Percentiles rank a stretch among this genome's conserved stretches.
phyloP scores from a whole-genome alignment of 2,797 vertebrate genomes.

The Choloepus didactylus region DNA sequence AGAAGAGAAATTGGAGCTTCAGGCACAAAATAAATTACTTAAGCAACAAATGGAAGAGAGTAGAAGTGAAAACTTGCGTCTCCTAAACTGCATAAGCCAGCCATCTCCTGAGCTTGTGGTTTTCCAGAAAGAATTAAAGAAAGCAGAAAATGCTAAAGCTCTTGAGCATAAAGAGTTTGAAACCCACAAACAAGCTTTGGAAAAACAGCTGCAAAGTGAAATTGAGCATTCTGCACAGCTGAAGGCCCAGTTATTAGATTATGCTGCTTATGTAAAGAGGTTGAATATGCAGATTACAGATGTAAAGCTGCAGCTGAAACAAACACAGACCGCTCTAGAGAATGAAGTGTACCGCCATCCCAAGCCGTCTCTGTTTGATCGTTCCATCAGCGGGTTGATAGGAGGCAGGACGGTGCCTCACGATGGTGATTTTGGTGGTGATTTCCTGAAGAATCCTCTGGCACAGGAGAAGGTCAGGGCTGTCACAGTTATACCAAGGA shows the following conservation, averaged over 20 bases:
- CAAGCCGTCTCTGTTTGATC: constrained; percentile 91
- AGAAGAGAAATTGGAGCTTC: constrained; percentile 91
- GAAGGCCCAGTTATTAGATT: constrained; percentile 90
- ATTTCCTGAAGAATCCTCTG: constrained; percentile 74
- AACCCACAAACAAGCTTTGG: constrained; percentile 91
- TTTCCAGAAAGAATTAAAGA: constrained; percentile 92
- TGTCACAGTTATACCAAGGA: constrained; percentile 74
- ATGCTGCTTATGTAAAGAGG: constrained; percentile 87
- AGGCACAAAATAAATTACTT: constrained; percentile 91
- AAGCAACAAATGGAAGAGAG: constrained; percentile 91
- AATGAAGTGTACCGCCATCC: constrained; percentile 94
- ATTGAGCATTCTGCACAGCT: too few species aligned
- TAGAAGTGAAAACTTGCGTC: constrained; percentile 91
- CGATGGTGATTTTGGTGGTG: constrained; percentile 84
- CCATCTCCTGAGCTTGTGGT: constrained; percentile 87
- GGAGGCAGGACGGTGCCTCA: constrained; percentile 85
- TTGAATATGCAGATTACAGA: constrained; percentile 91
- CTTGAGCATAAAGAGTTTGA: constrained; percentile 91
- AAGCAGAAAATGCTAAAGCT: constrained; percentile 88
- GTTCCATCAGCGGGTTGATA: constrained; percentile 87
- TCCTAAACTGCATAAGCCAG: constrained; percentile 89
- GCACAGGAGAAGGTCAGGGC: constrained; percentile 61
- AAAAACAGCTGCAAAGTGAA: constrained; percentile 90
- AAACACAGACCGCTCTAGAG: constrained; percentile 95
- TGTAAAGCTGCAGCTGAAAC: constrained; percentile 92